These are phyloP conservation scores for Nothocercus nigrocapillus DNA, from an alignment of 2,113 vertebrate species.

Conservation along the genomic window DNA sequence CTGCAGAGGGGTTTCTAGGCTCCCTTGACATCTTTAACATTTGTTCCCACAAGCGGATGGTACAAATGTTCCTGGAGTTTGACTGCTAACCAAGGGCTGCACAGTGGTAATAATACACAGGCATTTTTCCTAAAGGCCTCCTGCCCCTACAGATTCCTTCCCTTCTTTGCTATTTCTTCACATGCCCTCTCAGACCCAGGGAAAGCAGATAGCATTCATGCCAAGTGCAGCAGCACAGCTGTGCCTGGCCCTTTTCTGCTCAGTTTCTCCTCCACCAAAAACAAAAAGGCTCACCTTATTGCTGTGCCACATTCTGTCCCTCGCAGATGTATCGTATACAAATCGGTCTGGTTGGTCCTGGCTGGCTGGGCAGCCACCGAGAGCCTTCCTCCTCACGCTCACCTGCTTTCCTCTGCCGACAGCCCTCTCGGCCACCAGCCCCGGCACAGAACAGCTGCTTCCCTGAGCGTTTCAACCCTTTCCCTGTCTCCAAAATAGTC, in stretches of 20 bases:
- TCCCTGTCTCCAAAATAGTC: not conserved
- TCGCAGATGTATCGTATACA: accelerated
- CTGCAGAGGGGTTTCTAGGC: not conserved
- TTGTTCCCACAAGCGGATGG: not conserved
- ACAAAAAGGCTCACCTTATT: not conserved
- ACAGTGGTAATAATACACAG: not conserved
- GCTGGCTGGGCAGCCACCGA: not conserved
- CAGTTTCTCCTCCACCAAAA: not conserved
- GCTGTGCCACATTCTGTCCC: not conserved
- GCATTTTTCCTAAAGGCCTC: not conserved
- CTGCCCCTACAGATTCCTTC: not conserved
- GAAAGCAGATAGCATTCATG: not conserved
- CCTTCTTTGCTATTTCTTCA: not conserved
- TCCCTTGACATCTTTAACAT: conserved; percentile 14
- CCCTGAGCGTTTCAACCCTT: not conserved
- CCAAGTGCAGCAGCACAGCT: not conserved
- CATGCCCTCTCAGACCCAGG: not conserved
- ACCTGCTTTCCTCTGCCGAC: not conserved
- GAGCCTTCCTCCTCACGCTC: not conserved
- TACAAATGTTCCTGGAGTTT: not conserved
- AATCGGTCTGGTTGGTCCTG: not conserved
- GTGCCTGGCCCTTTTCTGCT: not conserved
- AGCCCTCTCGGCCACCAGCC: not conserved
- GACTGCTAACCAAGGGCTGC: conserved; percentile 18
- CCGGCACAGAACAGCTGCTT: not conserved